These are phyloP conservation scores for Hepsetus odoe DNA, from an alignment of 2,113 vertebrate species.

Conservation along the genomic window DNA sequence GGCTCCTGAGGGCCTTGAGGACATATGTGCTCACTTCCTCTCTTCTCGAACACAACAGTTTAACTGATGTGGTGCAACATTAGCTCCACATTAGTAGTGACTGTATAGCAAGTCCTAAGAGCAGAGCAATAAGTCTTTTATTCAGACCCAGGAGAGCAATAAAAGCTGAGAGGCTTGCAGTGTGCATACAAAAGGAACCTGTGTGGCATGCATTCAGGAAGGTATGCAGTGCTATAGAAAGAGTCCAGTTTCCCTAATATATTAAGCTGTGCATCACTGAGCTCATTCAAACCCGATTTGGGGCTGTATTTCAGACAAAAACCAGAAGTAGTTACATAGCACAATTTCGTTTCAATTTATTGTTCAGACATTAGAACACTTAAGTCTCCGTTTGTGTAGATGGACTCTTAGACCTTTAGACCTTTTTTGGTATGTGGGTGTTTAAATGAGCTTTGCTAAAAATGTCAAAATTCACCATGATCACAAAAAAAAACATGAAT, in stretches of 20 bases:
- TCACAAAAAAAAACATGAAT: no score
- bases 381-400: not conserved
- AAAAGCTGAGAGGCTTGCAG: slow-evolving; percentile 25
- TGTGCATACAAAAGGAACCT: slow-evolving; percentile 40
- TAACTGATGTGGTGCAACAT: slow-evolving; percentile 7
- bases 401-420: no score
- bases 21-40: slow-evolving; percentile 22
- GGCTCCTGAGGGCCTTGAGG: slow-evolving; percentile 3
- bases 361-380: not conserved
- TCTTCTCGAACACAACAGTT: slow-evolving; percentile 41
- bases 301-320: slow-evolving; percentile 15
- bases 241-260: slow-evolving; percentile 23
- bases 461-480: no score
- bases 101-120: slow-evolving; percentile 24
- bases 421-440: no score
- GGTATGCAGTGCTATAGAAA: slow-evolving; percentile 25
- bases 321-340: slow-evolving; percentile 25
- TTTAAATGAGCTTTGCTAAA: no score
- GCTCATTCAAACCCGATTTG: slow-evolving; percentile 26
- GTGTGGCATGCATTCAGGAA: slow-evolving; percentile 32
- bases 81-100: slow-evolving; percentile 9
- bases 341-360: slow-evolving; percentile 33
- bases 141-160: slow-evolving; percentile 4
- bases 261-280: slow-evolving; percentile 34
- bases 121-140: slow-evolving; percentile 30